Conservation (phyloP, 1,140 invertebrate species). For the Riptortus pedestris region DNA sequence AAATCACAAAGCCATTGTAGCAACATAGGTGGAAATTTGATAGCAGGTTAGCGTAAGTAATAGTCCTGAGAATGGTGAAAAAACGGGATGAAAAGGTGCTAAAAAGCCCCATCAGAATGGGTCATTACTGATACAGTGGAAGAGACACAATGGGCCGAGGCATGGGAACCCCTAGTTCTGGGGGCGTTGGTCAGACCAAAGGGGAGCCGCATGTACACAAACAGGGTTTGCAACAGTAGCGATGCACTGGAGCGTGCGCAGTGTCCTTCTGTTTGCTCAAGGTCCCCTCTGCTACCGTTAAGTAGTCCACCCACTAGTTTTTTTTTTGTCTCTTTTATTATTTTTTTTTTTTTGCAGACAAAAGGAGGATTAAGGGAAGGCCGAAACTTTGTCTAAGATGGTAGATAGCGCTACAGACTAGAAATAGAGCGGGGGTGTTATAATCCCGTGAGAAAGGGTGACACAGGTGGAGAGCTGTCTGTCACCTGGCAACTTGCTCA, state of each 20-base stretch:
- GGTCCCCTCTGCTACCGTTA: background rate
- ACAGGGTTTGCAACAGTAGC: background rate
- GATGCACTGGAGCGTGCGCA: background rate
- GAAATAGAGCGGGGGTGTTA: background rate
- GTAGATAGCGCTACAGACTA: no score
- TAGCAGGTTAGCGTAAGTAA: slow-evolving; percentile 1
- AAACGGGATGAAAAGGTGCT: slow-evolving; percentile 2
- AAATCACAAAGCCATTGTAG: background rate
- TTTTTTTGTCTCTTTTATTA: background rate
- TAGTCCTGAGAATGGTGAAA: background rate
- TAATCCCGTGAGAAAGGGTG: slow-evolving; percentile 7
- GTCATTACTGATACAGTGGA: background rate
- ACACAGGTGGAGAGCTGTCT: background rate
- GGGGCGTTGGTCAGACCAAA: no score
- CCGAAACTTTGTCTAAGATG: no score
- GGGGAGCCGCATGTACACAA: background rate
- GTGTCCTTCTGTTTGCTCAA: background rate
- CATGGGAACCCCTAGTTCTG: no score
- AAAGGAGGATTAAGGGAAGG: slow-evolving; percentile 2
- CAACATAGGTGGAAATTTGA: background rate
- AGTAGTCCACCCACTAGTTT: slow-evolving; percentile 5
- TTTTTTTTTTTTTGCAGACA: background rate
- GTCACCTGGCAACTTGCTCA: no score
- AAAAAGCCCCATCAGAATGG: background rate
- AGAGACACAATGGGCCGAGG: background rate